These are phyloP conservation scores for Cottoperca gobio DNA, from an alignment of 2,797 vertebrate genomes.

Conservation along the genomic window DNA sequence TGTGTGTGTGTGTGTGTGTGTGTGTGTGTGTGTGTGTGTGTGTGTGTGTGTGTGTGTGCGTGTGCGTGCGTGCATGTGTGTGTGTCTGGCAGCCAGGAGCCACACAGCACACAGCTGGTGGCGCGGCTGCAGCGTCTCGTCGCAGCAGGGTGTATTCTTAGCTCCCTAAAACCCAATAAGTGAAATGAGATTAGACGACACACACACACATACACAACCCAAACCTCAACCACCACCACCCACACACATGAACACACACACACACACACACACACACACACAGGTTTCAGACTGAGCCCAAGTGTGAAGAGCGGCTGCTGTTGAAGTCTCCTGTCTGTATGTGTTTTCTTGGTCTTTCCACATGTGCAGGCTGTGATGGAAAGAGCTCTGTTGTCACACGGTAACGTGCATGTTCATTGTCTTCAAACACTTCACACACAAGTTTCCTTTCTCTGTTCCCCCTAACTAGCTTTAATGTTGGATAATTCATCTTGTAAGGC, in stretches of 20 bases:
- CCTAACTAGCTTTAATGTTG: background rate
- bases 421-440: background rate
- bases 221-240: conserved; percentile 34
- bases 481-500: background rate
- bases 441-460: too few relatives aligned
- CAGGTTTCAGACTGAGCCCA: conserved; percentile 6
- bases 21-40: conserved; percentile 31
- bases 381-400: conserved; percentile 17
- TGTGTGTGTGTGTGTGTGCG: conserved; percentile 32
- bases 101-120: conserved; percentile 67
- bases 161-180: conserved; percentile 70
- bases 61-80: conserved; percentile 25
- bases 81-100: conserved; percentile 47
- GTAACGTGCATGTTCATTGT: background rate
- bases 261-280: conserved; percentile 5
- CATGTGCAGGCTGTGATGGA: conserved; percentile 41
- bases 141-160: conserved; percentile 71
- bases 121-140: conserved; percentile 47
- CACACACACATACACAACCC: conserved; percentile 31
- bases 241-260: conserved; percentile 24
- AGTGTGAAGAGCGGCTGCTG: conserved; percentile 14
- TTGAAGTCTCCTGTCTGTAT: conserved; percentile 10
- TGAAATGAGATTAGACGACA: conserved; percentile 73
- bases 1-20: conserved; percentile 37
- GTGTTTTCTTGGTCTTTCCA: conserved; percentile 11